Conservation (phyloP, 2,113 vertebrate species). For the Solea solea region DNA sequence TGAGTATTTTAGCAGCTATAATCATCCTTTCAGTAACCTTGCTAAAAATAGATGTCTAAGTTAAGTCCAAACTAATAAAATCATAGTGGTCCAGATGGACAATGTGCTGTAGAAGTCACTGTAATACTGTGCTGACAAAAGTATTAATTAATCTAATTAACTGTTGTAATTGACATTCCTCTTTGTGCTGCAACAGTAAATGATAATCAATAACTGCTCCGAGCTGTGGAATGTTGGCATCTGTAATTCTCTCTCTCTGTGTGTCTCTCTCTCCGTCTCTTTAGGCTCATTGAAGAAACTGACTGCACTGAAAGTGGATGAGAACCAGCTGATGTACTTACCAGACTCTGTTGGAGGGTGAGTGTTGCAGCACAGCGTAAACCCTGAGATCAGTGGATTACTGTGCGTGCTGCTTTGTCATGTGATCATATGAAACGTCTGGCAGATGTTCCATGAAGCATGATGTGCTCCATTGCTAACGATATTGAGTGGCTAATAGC, state of each 20-base stretch:
- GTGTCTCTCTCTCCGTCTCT: not conserved
- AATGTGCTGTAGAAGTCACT: not conserved
- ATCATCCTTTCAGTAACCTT: not conserved
- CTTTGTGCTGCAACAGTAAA: slow-evolving; percentile 29
- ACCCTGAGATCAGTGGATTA: slow-evolving; percentile 42
- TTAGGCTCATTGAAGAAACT: slow-evolving; percentile 93
- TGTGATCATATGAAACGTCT: slow-evolving; percentile 30
- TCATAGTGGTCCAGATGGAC: not conserved
- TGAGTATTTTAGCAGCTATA: not conserved
- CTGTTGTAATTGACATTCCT: slow-evolving; percentile 37
- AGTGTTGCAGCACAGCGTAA: slow-evolving; percentile 53
- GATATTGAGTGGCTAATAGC: slow-evolving; percentile 4
- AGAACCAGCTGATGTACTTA: slow-evolving; percentile 95
- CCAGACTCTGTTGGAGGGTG: slow-evolving; percentile 97
- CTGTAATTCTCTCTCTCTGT: slow-evolving; percentile 9
- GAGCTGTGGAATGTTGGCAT: not conserved
- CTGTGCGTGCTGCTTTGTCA: not conserved
- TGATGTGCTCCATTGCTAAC: slow-evolving; percentile 5
- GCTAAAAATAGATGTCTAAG: not conserved
- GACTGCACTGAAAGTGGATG: slow-evolving; percentile 95
- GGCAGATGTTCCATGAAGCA: slow-evolving; percentile 33
- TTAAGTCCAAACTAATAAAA: not conserved
- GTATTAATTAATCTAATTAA: slow-evolving; percentile 47
- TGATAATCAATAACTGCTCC: slow-evolving; percentile 45
- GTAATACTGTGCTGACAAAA: slow-evolving; percentile 36